Conservation (phyloP, 2,113 vertebrate species). For the Sander lucioperca region DNA sequence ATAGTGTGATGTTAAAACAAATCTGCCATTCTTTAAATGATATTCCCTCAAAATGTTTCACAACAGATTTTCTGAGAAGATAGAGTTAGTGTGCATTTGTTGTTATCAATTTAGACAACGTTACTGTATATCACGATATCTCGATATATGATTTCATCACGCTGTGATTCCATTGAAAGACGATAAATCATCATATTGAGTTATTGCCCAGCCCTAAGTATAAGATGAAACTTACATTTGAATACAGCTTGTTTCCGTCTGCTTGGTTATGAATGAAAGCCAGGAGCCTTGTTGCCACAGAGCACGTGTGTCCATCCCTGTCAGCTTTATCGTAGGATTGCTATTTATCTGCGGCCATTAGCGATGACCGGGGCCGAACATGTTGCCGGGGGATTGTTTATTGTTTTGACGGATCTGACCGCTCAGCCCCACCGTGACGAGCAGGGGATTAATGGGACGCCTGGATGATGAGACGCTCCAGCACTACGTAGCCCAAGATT, state of each 20-base stretch:
- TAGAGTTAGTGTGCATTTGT: not conserved
- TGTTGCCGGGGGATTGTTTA: conserved; percentile 34
- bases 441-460: conserved; percentile 45
- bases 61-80: too few relatives aligned
- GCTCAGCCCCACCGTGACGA: conserved; percentile 17
- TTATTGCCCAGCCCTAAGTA: too few relatives aligned
- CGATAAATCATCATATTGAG: not conserved
- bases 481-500: conserved; percentile 76
- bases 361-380: conserved; percentile 15
- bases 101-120: too few relatives aligned
- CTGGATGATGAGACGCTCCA: conserved; percentile 36
- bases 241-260: not conserved
- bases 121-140: not conserved
- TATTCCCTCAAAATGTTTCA: too few relatives aligned
- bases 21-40: too few relatives aligned
- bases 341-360: conserved; percentile 21
- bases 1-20: too few relatives aligned
- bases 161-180: not conserved
- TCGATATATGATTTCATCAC: not conserved
- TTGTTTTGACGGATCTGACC: conserved; percentile 52
- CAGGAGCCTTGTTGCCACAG: not conserved
- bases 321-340: conserved; percentile 6
- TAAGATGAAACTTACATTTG: not conserved
- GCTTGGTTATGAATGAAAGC: not conserved
- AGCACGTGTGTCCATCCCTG: conserved; percentile 5